Base-by-base conservation (phyloP, 2,888 invertebrate species). In the Orthosia incerta region DNA sequence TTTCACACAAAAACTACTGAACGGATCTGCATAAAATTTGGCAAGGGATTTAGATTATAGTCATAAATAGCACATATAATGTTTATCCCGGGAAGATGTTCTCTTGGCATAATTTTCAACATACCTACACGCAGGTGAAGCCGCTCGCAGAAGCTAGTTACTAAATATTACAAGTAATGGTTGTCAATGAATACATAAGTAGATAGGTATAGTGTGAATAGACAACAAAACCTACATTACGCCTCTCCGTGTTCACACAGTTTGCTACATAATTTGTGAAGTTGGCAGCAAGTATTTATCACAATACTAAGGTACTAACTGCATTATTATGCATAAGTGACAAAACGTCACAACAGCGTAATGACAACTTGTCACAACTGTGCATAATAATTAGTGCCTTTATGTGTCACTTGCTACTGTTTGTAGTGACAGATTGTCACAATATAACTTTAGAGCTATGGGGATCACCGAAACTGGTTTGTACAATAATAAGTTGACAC, bases 291-390 rank as follows among this genome's bases (percentile, higher is more conserved):
- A 50, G n/a, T 68, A 48, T 31, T 55, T n/a, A 60, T 16, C 45
- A 68, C 26, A 55, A 45, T 53, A 39, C 60, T 4, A 76, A 39
- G 46, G 48, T 69, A 53, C 12, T 16, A n/a, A 57, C n/a, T 60
- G 48, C 51, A 71, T 79, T 63, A 63, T 76, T 39, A 39, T 39
- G 39, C 39, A 1, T 39, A 39, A 62, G 71, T 77, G 71, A 62
- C 57, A 53, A 59, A 31, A 16, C 39, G 50, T 51, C 79, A 63
- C 20, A 60, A 71, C 39, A 62, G 16, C 18, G 13, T 7, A 51
- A 51, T 62, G 80, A 57, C 76, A 60, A 31, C 11, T 63, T 69
- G 70, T 67, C 79, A 78, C 23, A 67, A 72, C 57, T 16, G 2
- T n/a, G 66, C 62, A 56, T 63, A 59, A 74, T 31, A 63, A 66